These are phyloP conservation scores for Eira barbara DNA, from an alignment of 2,113 vertebrate genomes.

Conservation along the genomic window DNA sequence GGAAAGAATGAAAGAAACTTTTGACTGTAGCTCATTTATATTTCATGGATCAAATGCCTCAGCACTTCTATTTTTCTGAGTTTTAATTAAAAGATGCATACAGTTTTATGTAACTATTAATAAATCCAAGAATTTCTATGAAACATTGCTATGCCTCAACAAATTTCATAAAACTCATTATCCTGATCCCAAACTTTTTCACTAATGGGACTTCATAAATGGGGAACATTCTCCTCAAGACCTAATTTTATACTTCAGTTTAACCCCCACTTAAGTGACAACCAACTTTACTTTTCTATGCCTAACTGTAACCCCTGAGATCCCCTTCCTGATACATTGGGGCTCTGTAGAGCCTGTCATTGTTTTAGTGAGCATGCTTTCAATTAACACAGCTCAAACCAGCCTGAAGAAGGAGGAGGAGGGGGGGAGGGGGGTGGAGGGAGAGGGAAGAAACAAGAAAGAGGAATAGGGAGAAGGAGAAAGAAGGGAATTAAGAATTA, in stretches of 20 bases:
- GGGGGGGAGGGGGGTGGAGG: no score
- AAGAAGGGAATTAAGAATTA: not conserved
- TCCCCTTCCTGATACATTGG: not conserved
- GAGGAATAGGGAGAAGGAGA: not conserved
- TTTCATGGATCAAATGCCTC: conserved; percentile 58
- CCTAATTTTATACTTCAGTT: not conserved
- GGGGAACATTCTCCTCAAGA: not conserved
- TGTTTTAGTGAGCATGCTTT: not conserved
- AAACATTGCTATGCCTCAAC: not conserved
- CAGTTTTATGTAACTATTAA: conserved; percentile 50
- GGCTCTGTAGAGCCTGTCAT: not conserved
- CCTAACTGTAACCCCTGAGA: not conserved
- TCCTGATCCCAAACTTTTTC: not conserved
- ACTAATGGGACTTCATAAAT: not conserved
- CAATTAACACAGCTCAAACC: not conserved
- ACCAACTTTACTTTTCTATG: not conserved
- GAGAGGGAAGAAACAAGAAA: not conserved
- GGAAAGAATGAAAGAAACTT: conserved; percentile 38
- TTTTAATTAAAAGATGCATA: conserved; percentile 63
- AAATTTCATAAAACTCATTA: not conserved
- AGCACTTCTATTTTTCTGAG: conserved; percentile 42
- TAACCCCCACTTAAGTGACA: not conserved
- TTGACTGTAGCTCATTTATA: conserved; percentile 58
- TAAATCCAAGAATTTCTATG: conserved; percentile 8
- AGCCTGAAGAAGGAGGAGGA: not conserved